These are phyloP conservation scores for Siniperca chuatsi DNA, from an alignment of 2,113 vertebrate species.

Conservation along the genomic window DNA sequence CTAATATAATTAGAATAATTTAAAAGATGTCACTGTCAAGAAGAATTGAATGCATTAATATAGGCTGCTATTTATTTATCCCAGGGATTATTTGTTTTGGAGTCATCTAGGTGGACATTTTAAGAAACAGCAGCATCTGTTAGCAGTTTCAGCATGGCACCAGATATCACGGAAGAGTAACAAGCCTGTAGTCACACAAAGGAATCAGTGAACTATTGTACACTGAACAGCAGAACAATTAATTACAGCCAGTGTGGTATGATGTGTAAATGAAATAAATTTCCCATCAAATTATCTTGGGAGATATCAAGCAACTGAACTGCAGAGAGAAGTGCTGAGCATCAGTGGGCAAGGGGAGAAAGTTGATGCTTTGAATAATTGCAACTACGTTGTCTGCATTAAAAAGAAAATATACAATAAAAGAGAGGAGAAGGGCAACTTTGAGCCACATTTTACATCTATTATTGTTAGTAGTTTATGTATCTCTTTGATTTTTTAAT, in stretches of 20 bases:
- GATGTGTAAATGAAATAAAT: constrained; percentile 85
- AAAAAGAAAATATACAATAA: constrained; percentile 31
- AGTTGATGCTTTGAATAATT: constrained; percentile 75
- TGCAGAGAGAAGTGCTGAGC: constrained; percentile 73
- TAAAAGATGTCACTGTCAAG: constrained; percentile 11
- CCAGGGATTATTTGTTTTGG: constrained; percentile 50
- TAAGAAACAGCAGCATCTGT: constrained; percentile 72
- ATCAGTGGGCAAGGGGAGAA: constrained; percentile 66
- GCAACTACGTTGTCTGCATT: constrained; percentile 56
- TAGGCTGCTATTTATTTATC: constrained; percentile 37
- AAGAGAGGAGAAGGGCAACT: constrained; percentile 4
- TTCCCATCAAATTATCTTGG: constrained; percentile 82
- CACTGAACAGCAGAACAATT: constrained; percentile 82
- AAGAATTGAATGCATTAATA: background rate
- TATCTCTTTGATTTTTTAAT: background rate
- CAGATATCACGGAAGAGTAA: constrained; percentile 56
- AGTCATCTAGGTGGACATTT: constrained; percentile 59
- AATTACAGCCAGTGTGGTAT: constrained; percentile 83
- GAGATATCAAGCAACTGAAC: constrained; percentile 77
- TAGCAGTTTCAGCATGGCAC: constrained; percentile 45
- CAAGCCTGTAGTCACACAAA: constrained; percentile 74
- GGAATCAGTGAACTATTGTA: constrained; percentile 83
- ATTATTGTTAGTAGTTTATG: constrained; percentile 24
- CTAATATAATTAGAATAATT: background rate
- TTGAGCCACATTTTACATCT: background rate